These are phyloP conservation scores for Heliconius ismenius DNA, from an alignment of 2,888 invertebrate species.

Conservation along the genomic window DNA sequence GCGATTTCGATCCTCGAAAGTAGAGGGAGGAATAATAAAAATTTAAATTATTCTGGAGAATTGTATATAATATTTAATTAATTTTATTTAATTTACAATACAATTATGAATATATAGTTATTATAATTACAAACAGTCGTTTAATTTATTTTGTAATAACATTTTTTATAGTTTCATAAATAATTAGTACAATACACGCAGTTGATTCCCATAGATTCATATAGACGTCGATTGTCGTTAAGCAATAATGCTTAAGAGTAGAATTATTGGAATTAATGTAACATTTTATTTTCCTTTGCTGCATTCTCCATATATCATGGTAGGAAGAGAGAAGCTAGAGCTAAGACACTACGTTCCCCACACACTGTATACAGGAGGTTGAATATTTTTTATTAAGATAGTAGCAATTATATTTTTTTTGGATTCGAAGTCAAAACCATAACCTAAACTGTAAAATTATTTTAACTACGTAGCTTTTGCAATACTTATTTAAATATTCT, in stretches of 20 bases:
- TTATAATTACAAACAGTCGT: neutral
- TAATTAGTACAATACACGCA: neutral
- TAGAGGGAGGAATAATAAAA: too few species aligned
- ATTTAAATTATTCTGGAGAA: too few species aligned
- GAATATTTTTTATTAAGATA: neutral
- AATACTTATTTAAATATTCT: too few species aligned
- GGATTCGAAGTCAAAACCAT: too few species aligned
- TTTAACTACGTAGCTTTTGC: too few species aligned
- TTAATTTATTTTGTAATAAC: neutral
- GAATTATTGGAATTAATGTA: neutral
- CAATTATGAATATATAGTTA: neutral
- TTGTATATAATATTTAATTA: too few species aligned
- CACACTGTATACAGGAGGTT: too few species aligned
- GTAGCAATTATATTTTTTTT: too few species aligned
- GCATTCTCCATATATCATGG: neutral
- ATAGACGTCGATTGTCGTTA: neutral
- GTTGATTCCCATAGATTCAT: neutral
- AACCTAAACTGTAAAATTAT: too few species aligned
- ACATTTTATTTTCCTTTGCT: neutral
- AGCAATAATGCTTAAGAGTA: neutral
- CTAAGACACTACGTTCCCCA: neutral
- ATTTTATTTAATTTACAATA: neutral
- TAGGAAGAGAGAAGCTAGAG: neutral
- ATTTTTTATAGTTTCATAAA: slow-evolving; percentile 3
- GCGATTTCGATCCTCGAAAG: too few species aligned